Evolutionary conservation across 2,113 vertebrate species (phyloP).

Genomic region (Megaptera novaeangliae): DNA sequence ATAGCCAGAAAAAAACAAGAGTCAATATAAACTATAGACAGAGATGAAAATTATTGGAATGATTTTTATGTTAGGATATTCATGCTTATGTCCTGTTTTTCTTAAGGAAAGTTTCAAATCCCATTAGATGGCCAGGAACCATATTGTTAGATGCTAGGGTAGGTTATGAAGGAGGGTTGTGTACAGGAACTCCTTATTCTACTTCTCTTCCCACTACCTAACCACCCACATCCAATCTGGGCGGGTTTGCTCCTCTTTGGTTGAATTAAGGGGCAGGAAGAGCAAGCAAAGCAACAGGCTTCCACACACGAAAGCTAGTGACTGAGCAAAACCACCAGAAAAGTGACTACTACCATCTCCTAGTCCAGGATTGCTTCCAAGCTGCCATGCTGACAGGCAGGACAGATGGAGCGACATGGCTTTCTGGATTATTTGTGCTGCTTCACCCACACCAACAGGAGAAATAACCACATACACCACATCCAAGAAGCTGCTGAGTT

Average conservation of each 20-base stretch:
- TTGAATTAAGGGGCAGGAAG: background rate
- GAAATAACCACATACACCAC: background rate
- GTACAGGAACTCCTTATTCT: background rate
- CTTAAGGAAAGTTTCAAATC: background rate
- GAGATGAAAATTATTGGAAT: background rate
- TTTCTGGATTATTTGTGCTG: background rate
- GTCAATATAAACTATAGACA: background rate
- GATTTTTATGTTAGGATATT: background rate
- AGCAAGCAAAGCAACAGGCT: background rate
- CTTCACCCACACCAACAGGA: background rate
- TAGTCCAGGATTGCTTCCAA: background rate
- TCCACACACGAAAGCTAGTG: background rate
- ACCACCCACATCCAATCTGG: background rate
- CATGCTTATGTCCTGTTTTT: background rate
- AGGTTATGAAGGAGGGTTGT: background rate
- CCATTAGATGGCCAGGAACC: background rate
- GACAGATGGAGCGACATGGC: background rate
- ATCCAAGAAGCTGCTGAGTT: background rate
- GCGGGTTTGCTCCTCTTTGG: background rate
- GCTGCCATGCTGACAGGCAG: background rate
- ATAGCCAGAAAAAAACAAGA: background rate
- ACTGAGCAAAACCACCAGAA: background rate
- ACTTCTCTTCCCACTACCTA: background rate
- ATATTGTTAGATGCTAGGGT: background rate
- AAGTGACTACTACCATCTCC: no score